Base-by-base conservation (phyloP, 1,140 invertebrate genomes). In the Brachionus calyciflorus region DNA sequence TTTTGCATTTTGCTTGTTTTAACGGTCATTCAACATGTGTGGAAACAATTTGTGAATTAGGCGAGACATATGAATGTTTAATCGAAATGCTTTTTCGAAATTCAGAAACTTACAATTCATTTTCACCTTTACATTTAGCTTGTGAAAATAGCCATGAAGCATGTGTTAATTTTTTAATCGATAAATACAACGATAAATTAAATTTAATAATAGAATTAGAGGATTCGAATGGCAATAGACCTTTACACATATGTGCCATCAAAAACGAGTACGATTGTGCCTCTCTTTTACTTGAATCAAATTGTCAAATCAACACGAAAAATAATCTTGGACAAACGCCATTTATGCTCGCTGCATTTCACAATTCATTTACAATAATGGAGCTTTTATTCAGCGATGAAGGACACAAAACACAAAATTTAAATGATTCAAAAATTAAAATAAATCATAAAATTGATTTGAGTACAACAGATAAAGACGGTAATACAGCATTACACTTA, bases 311-410 rank as follows among this genome's bases (percentile, higher is more conserved):
- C 2, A 55, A 17, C 30, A 12, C 69, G 6, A 37, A 4, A 14
- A 73, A 73, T 41, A 51, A 12, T 4, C n/a, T 17, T 21, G 69
- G 69, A 26, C 69, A 51, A 55, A 73, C 28, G 24, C 28, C 51
- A 17, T 55, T 73, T 49, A 73, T 73, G 69, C 30, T 73, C 2
- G 69, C 69, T 21, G 69, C 69, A 24, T 33, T 26, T 19, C 28
- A 73, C 69, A 73, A 73, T 21, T 49, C 69, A 3, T 73, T 73
- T 14, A 40, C 14, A 9, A 40, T 73, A 30, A 73, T 73, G 26
- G 88, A 90, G 81, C 82, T 89, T 57, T 80, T 90, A n/a, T 84
- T 89, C 12, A 87, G 87, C 26, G 85, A 82, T 81, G 88, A 87
- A n/a, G 87, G 87, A 5, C 85, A 88, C 2, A 44, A 44, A 44